Conservation (phyloP, 2,888 invertebrate genomes). For the Hanleya hanleyi region DNA sequence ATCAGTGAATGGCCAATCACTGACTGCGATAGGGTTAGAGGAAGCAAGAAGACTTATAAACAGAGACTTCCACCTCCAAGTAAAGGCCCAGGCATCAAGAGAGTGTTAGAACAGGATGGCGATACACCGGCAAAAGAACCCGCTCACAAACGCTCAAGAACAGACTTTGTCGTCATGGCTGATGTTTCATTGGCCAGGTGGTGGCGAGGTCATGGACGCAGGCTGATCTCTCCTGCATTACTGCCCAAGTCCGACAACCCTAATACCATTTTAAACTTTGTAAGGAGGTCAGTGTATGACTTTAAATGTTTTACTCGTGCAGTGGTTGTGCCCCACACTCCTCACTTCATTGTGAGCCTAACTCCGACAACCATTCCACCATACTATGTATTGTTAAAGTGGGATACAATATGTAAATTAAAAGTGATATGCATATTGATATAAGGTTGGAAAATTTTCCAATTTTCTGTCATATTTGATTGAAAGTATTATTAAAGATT, state of each 20-base stretch:
- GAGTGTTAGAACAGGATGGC: not conserved
- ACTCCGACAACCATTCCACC: no score
- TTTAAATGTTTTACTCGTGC: not conserved
- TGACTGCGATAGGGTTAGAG: no score
- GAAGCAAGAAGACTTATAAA: no score
- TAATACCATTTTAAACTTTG: conserved; percentile 46
- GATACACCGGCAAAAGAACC: not conserved
- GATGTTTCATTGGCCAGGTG: conserved; percentile 53
- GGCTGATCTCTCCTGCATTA: conserved; percentile 1
- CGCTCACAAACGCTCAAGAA: not conserved
- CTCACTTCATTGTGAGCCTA: no score
- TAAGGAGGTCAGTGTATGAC: conserved; percentile 39
- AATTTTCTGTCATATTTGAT: no score
- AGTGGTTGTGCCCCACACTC: no score
- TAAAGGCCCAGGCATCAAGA: not conserved
- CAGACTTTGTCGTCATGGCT: conserved; percentile 38
- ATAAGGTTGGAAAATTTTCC: no score
- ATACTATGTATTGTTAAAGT: no score
- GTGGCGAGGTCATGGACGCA: conserved; percentile 45
- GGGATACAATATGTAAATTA: no score
- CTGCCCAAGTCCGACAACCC: conserved; percentile 45
- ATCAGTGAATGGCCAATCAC: conserved; percentile 38
- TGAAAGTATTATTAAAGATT: no score
- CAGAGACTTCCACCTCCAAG: no score
- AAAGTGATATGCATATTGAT: no score